phyloP scores from a whole-genome alignment of 2,797 vertebrate genomes.

The Brachymystax lenok region DNA sequence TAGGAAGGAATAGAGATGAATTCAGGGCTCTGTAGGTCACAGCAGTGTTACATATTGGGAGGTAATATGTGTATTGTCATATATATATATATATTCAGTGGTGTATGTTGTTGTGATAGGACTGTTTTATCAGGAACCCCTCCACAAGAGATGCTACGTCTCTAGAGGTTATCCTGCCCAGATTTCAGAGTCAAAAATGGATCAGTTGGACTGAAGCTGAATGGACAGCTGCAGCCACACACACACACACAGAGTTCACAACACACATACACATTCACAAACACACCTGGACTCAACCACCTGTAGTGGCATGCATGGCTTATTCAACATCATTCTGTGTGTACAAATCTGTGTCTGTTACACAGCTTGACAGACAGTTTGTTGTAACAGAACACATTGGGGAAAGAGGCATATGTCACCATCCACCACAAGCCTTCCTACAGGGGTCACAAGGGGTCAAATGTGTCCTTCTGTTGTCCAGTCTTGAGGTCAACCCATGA shows the following conservation, averaged over 20 bases:
- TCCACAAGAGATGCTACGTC: not conserved
- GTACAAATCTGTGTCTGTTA: conserved; percentile 1
- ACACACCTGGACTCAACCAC: conserved; percentile 71
- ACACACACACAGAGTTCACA: conserved; percentile 50
- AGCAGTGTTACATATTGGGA: conserved; percentile 18
- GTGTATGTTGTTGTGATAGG: no score
- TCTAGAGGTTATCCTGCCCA: not conserved
- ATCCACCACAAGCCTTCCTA: conserved; percentile 9
- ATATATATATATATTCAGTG: not conserved
- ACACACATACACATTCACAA: conserved; percentile 54
- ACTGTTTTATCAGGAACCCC: not conserved
- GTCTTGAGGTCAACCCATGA: conserved; percentile 43
- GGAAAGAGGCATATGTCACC: not conserved
- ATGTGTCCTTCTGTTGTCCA: conserved; percentile 34
- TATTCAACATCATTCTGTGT: conserved; percentile 36
- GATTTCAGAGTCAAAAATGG: not conserved
- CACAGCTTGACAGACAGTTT: not conserved
- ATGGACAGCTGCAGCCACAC: no score
- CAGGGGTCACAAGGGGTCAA: not conserved
- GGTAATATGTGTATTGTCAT: conserved; percentile 33
- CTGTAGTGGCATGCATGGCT: conserved; percentile 74
- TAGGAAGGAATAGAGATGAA: conserved; percentile 40
- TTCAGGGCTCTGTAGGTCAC: conserved; percentile 24
- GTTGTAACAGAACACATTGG: conserved; percentile 1
- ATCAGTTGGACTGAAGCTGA: not conserved